Conservation (phyloP, 2,113 vertebrate genomes). For the Mustela nigripes region DNA sequence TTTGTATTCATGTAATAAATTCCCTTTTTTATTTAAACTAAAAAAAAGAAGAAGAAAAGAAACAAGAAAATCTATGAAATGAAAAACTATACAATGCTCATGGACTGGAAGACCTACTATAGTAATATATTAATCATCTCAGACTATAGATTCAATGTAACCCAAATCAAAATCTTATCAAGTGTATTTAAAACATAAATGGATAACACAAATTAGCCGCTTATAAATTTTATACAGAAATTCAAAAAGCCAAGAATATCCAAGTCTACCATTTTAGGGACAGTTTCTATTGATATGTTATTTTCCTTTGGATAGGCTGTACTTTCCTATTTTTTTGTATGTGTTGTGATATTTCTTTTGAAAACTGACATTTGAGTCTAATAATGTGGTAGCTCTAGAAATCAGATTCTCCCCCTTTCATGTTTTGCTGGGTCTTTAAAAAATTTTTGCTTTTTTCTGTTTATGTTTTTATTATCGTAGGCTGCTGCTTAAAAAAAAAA, state of each 20-base stretch:
- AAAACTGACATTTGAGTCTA: neutral
- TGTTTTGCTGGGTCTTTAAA: neutral
- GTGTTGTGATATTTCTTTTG: neutral
- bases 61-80: neutral
- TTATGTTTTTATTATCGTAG: neutral
- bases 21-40: slow-evolving; percentile 70
- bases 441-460: neutral
- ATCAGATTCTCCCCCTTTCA: neutral
- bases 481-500: neutral
- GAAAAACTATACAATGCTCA: neutral
- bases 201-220: neutral
- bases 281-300: neutral
- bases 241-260: neutral
- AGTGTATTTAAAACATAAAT: neutral
- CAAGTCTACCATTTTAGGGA: neutral
- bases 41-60: neutral
- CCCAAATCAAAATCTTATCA: neutral
- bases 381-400: neutral
- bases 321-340: neutral
- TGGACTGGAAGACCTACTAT: neutral
- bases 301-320: neutral
- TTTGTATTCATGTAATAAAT: slow-evolving; percentile 79
- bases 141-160: neutral
- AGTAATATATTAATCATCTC: neutral
- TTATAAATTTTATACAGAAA: neutral